Evolutionary conservation across 2,888 invertebrate genomes (phyloP), one percentile per base, ranked within the genome.

Genomic region (Plagodis pulveraria): DNA sequence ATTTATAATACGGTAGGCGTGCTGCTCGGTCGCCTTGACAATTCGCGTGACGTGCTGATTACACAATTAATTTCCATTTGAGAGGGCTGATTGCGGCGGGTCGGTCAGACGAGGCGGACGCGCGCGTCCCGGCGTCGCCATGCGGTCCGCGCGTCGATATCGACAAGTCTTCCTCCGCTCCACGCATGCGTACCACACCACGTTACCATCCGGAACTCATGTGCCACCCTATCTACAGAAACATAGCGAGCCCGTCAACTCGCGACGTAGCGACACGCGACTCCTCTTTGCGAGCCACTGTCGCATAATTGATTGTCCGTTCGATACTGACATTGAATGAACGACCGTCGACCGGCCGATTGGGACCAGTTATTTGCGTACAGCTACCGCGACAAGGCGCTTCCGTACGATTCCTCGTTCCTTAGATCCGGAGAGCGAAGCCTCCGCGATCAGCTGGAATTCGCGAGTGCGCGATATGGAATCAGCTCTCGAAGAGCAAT

Each of bases 251-350:
- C 73, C 75, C 61, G 56, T 40, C 67, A 68, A 66, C 70, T 71
- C 72, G 76, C 77, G 70, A 72, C 80, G 72, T 84, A 80, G 84
- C 86, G 84, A 85, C 86, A 86, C 78, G 74, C 84, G 81, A 74
- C 80, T 85, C 84, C 78, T 87, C 86, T 85, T 84, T 79, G 75
- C 77, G 76, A 77, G 74, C 54, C 58, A 74, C 81, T 76, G 89
- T 90, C 91, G 86, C 89, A 87, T 91, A 89, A 91, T 89, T 90
- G 84, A 89, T 91, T 85, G 89, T 82, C 84, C 88, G 84, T 83
- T 86, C 89, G 83, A 86, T 91, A 87, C 87, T 90, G 91, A 91
- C 91, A 92, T 91, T 92, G 91, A 87, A 83, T 83, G 83, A 78
- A 72, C 83, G 78, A 69, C 85, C 80, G 81, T 68, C 83, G 84